phyloP scores from a whole-genome alignment of 2,113 vertebrate species.

The Clarias batrachus region DNA sequence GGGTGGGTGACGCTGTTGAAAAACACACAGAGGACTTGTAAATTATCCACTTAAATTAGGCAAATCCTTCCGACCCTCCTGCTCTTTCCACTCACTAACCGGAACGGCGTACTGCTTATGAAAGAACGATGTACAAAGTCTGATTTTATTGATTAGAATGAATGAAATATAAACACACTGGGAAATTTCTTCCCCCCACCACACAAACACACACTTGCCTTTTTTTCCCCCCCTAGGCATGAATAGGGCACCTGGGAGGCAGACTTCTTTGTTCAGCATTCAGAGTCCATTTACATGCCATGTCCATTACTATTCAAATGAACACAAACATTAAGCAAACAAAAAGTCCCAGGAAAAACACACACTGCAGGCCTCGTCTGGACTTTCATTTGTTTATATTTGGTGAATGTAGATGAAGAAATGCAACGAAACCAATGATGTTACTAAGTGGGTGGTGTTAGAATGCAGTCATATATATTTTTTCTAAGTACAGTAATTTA shows the following conservation, averaged over 20 bases:
- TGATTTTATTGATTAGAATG: constrained; percentile 28
- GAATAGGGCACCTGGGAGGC: constrained; percentile 63
- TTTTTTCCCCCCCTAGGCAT: constrained; percentile 55
- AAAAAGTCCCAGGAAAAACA: constrained; percentile 54
- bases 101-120: neutral
- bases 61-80: constrained; percentile 61
- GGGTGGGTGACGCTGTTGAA: constrained; percentile 70
- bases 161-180: constrained; percentile 24
- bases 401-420: constrained; percentile 26
- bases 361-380: constrained; percentile 42
- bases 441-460: constrained; percentile 17
- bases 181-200: too few species aligned
- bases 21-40: constrained; percentile 67
- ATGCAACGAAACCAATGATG: constrained; percentile 27
- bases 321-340: constrained; percentile 65
- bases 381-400: constrained; percentile 48
- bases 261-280: constrained; percentile 56
- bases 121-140: neutral
- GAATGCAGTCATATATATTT: neutral
- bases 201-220: constrained; percentile 45
- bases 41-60: constrained; percentile 68
- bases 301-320: constrained; percentile 77
- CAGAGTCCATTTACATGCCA: constrained; percentile 72
- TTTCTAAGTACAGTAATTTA: neutral
- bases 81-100: constrained; percentile 16